A percentile compares a stretch with the other conserved stretches of the same genome.
Conservation (phyloP, 2,113 vertebrate genomes). For the Lipotes vexillifer region DNA sequence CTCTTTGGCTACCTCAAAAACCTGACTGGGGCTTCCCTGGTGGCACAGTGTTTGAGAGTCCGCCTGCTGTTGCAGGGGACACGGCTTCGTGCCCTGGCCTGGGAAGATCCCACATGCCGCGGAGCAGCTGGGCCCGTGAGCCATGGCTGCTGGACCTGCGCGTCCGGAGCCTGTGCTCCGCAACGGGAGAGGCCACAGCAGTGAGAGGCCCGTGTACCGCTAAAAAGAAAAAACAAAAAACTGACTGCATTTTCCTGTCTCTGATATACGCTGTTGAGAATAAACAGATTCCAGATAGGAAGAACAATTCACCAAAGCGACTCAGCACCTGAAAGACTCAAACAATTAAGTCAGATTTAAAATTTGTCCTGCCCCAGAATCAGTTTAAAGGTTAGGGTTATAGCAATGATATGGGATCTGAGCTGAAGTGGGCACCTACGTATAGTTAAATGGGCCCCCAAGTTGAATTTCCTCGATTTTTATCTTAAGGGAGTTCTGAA, state of each 20-base stretch:
- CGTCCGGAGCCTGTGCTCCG: too few relatives aligned
- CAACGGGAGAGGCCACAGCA: too few relatives aligned
- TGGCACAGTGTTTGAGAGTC: too few relatives aligned
- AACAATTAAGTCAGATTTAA: neutral
- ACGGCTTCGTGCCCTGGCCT: too few relatives aligned
- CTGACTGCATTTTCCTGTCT: neutral
- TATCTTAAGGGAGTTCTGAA: neutral
- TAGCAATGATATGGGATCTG: neutral
- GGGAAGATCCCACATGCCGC: too few relatives aligned
- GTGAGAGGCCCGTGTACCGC: too few relatives aligned
- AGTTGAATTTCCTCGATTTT: neutral
- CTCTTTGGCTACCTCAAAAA: neutral
- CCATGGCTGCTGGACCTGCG: too few relatives aligned
- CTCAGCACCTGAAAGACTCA: neutral
- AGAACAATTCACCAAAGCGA: neutral
- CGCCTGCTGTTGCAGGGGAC: too few relatives aligned
- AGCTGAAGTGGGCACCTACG: neutral
- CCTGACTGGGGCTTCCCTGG: neutral
- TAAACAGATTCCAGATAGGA: neutral
- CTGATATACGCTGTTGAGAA: neutral
- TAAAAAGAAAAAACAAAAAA: neutral
- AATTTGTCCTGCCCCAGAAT: neutral
- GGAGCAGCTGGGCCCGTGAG: too few relatives aligned
- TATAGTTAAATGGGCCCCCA: neutral
- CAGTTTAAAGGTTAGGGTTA: neutral